phyloP scores from a whole-genome alignment of 2,888 invertebrate genomes.

The Pilophorus perplexus region DNA sequence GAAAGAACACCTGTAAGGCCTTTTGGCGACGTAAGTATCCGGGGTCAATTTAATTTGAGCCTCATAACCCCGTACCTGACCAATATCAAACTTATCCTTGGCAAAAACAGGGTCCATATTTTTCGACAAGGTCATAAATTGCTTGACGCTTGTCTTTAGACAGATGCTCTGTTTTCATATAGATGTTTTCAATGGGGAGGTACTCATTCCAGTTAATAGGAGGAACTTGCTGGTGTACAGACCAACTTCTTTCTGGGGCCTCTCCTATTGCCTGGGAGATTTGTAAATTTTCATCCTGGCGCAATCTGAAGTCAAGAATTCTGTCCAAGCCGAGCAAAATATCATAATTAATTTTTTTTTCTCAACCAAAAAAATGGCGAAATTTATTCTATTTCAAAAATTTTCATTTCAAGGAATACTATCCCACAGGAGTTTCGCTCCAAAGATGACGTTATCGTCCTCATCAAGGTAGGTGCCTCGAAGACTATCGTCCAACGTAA shows the following conservation, averaged over 20 bases:
- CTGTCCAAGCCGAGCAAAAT: neutral
- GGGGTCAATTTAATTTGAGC: constrained; percentile 29
- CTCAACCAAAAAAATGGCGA: neutral
- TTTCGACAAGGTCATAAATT: constrained; percentile 25
- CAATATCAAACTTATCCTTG: constrained; percentile 33
- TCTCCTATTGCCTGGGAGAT: neutral
- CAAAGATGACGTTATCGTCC: neutral
- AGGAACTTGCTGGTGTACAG: neutral
- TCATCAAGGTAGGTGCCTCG: no score
- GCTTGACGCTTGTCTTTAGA: neutral
- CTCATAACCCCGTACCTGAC: constrained; percentile 19
- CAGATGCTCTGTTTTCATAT: constrained; percentile 4
- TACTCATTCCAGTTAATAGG: neutral
- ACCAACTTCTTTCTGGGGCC: neutral
- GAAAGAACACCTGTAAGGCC: constrained; percentile 24
- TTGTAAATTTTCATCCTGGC: neutral
- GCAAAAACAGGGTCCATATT: constrained; percentile 27
- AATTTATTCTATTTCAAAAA: constrained; percentile 3
- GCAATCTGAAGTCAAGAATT: neutral
- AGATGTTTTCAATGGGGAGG: constrained; percentile 4
- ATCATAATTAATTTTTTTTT: constrained; percentile 4
- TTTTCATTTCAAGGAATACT: neutral
- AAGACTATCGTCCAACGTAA: no score
- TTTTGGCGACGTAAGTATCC: constrained; percentile 16
- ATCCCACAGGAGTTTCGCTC: no score